A percentile compares a stretch with the other conserved stretches of the same genome.
Evolutionary conservation across 2,797 vertebrate species (phyloP).

Genomic region (Esox masquinongy): DNA sequence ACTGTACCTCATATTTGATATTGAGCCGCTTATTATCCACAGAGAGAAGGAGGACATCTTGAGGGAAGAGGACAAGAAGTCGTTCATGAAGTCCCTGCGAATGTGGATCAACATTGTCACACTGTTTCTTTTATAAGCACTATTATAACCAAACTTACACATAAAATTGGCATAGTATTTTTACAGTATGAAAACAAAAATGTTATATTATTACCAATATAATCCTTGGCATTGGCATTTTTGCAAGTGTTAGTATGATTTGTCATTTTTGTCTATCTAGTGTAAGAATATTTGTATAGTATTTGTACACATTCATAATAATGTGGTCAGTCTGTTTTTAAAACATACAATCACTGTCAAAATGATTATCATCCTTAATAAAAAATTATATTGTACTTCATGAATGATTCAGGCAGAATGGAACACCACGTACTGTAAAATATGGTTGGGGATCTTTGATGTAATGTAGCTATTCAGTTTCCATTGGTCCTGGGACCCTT

Average conservation of each 20-base stretch:
- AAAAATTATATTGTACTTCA: too few species aligned
- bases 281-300: background rate
- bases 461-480: too few species aligned
- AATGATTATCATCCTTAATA: too few species aligned
- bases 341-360: background rate
- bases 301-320: background rate
- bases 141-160: background rate
- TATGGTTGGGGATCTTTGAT: too few species aligned
- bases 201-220: background rate
- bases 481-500: too few species aligned
- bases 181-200: background rate
- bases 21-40: conserved; percentile 70
- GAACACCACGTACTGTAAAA: too few species aligned
- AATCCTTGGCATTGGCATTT: background rate
- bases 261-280: background rate
- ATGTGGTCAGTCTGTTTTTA: background rate
- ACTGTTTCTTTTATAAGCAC: background rate
- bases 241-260: background rate
- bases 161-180: background rate
- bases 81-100: conserved; percentile 75
- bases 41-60: conserved; percentile 81
- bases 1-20: conserved; percentile 78
- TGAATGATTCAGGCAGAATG: too few species aligned
- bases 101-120: conserved; percentile 19
- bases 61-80: conserved; percentile 80